Conservation (phyloP, 2,888 invertebrate species). For the Dendrolimus houi region DNA sequence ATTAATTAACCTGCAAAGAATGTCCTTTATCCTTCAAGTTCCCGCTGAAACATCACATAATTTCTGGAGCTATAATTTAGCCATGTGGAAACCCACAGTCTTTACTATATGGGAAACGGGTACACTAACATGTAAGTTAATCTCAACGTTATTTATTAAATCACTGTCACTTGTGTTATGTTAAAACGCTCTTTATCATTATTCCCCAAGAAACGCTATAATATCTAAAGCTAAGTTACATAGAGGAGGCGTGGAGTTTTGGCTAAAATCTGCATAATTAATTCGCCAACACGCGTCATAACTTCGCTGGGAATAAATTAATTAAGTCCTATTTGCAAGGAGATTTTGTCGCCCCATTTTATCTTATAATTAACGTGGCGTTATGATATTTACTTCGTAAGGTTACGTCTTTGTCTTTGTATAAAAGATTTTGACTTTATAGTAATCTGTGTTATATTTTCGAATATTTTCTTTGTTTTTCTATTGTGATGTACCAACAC, state of each 20-base stretch:
- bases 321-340: conserved; percentile 48
- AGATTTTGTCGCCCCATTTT: conserved; percentile 34
- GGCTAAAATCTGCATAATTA: conserved; percentile 52
- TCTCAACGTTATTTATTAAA: background rate
- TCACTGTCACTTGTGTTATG: background rate
- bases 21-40: too few species aligned
- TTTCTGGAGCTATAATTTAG: too few species aligned
- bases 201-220: conserved; percentile 15
- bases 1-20: too few species aligned
- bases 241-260: conserved; percentile 26
- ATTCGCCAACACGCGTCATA: conserved; percentile 59
- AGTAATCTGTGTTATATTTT: too few species aligned
- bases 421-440: too few species aligned
- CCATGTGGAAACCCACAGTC: too few species aligned
- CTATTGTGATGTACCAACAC: too few species aligned
- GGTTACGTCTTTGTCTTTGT: too few species aligned
- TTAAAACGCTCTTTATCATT: conserved; percentile 6
- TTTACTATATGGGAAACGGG: background rate
- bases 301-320: conserved; percentile 58
- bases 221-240: conserved; percentile 7
- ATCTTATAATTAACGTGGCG: conserved; percentile 22
- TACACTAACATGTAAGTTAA: background rate
- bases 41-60: too few species aligned
- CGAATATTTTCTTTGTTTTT: too few species aligned
- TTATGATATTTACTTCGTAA: conserved; percentile 13